A percentile compares a stretch with the other conserved stretches of the same genome.
These are phyloP conservation scores for Hirtodrosophila duncani DNA, from an alignment of 2,888 invertebrate species.

Conservation along the genomic window DNA sequence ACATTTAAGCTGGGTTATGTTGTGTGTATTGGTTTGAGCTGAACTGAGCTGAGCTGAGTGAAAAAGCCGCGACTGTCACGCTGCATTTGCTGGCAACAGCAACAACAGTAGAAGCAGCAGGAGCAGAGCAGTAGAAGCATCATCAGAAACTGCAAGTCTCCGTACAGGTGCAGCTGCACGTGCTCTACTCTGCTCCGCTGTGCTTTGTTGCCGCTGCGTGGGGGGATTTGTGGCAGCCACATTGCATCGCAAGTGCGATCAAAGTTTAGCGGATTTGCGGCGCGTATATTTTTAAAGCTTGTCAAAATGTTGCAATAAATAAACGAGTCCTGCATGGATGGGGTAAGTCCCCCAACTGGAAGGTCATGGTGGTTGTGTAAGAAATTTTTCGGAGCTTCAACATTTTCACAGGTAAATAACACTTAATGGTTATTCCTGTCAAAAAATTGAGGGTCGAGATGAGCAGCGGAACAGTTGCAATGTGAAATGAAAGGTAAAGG, in stretches of 20 bases:
- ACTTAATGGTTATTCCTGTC: constrained; percentile 43
- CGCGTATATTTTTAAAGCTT: constrained; percentile 51
- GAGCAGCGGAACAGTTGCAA: too few species aligned
- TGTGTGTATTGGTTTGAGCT: constrained; percentile 20
- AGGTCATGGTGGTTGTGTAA: constrained; percentile 3
- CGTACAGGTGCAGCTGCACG: constrained; percentile 45
- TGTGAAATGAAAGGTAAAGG: too few species aligned
- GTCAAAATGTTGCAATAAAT: constrained; percentile 60
- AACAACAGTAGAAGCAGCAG: constrained; percentile 4
- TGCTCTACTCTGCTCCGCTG: constrained; percentile 19
- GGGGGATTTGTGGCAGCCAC: constrained; percentile 28
- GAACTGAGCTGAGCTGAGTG: constrained; percentile 31
- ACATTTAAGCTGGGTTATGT: constrained; percentile 1
- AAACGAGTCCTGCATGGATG: constrained; percentile 30
- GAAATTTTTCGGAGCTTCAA: constrained; percentile 11
- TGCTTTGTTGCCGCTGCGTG: neutral
- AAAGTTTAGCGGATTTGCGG: constrained; percentile 51
- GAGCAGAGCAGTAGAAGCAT: constrained; percentile 1
- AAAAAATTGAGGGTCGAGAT: too few species aligned
- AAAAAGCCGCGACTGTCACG: constrained; percentile 65
- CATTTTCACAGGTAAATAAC: constrained; percentile 44
- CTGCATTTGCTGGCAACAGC: constrained; percentile 49
- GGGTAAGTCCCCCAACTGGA: neutral
- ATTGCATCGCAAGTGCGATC: constrained; percentile 47
- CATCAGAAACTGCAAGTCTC: constrained; percentile 3